Evolutionary conservation across 35 echinoderm and acorn worm genomes (phyloP).

Genomic region (Amphiura filiformis): DNA sequence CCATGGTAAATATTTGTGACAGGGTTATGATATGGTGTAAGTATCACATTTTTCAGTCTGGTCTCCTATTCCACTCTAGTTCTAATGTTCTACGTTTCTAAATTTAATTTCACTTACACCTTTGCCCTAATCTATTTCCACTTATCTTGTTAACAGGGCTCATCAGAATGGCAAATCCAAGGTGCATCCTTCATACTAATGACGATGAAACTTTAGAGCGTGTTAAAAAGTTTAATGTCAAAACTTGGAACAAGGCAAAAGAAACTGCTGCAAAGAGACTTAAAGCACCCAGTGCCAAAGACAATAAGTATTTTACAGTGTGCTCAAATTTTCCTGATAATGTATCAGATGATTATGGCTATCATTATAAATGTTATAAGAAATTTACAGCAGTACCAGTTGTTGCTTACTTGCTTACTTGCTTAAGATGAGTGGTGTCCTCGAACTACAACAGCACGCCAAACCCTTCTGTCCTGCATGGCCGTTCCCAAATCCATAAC

Average conservation of each 20-base stretch:
- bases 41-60: too few species aligned
- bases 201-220: not conserved
- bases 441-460: not conserved
- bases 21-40: too few species aligned
- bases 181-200: constrained; percentile 3
- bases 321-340: not conserved
- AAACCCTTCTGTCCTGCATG: too few species aligned
- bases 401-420: too few species aligned
- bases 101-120: too few species aligned
- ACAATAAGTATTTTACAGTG: not conserved
- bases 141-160: too few species aligned
- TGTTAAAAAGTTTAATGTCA: not conserved
- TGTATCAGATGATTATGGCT: not conserved
- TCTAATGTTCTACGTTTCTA: too few species aligned
- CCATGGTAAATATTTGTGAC: too few species aligned
- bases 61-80: too few species aligned
- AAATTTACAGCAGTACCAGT: not conserved
- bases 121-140: too few species aligned
- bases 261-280: not conserved
- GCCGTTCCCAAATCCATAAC: too few species aligned
- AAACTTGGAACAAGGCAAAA: not conserved
- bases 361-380: not conserved
- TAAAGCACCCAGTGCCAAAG: not conserved
- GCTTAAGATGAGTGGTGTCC: too few species aligned
- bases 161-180: not conserved